These are phyloP conservation scores for Nerophis lumbriciformis DNA, from an alignment of 2,113 vertebrate genomes.

Conservation along the genomic window DNA sequence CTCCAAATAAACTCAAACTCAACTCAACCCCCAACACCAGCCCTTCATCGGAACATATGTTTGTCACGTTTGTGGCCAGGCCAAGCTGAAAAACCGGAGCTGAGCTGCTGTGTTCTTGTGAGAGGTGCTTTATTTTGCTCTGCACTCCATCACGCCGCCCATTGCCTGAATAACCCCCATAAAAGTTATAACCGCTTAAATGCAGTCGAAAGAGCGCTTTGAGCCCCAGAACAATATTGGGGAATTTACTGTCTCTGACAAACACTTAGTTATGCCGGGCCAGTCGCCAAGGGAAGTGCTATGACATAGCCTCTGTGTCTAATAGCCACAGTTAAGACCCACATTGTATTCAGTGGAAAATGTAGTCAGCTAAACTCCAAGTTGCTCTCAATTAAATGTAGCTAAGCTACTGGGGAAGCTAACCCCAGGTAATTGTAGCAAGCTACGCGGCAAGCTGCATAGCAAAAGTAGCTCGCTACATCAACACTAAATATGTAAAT, in stretches of 20 bases:
- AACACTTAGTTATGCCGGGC: constrained; percentile 4
- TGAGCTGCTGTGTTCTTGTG: background rate
- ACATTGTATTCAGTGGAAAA: too few species aligned
- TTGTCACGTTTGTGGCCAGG: constrained; percentile 7
- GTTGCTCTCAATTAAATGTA: too few species aligned
- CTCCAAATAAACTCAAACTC: too few species aligned
- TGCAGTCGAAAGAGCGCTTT: constrained; percentile 2
- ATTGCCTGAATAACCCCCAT: constrained; percentile 15
- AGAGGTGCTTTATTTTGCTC: constrained; percentile 14
- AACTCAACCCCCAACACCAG: background rate
- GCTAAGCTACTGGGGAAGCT: too few species aligned
- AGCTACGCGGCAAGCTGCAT: too few species aligned
- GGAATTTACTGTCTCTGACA: constrained; percentile 1
- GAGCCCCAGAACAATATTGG: constrained; percentile 12
- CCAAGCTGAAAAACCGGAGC: background rate
- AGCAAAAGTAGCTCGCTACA: too few species aligned
- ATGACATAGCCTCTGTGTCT: too few species aligned
- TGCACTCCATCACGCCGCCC: constrained; percentile 10
- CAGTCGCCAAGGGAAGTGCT: background rate
- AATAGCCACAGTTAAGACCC: too few species aligned
- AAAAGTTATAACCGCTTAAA: constrained; percentile 1
- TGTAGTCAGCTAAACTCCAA: too few species aligned
- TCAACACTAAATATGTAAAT: too few species aligned
- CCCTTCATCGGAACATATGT: constrained; percentile 13
- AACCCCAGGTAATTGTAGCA: too few species aligned